Base-by-base conservation (phyloP, 2,888 invertebrate genomes). In the Campoletis raptor region DNA sequence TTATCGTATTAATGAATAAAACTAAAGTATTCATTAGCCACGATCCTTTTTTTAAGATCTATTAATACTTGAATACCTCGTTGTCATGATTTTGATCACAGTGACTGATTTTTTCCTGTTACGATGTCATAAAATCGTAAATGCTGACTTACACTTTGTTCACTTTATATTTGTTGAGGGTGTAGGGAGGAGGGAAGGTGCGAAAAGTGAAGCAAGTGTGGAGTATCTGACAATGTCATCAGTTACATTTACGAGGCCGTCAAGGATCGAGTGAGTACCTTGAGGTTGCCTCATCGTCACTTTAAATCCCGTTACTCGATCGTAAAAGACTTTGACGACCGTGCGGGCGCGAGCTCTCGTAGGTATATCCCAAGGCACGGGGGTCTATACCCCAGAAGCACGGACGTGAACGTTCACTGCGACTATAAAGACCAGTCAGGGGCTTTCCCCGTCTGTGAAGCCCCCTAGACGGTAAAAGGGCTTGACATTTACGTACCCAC, bases 281-380 rank as follows among this genome's bases (percentile, higher is more conserved):
- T 93, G 94, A 93, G 94, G 94, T 94, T 94, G 94, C 94, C 94
- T 94, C 94, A 94, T 94, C 94, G 94, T 94, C 94, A 93, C 94
- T 94, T 94, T 94, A 94, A 94, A 94, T 94, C 94, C 94, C 93
- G 94, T 94, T 93, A 94, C 93, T 90, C 92, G 94, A 92, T 94
- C 94, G 94, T 94, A 94, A 94, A 94, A 94, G 93, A 92, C 93
- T 94, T 94, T 94, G 94, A 94, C 94, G 94, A 94, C 94, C 94
- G 93, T 89, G 92, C 93, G 30, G 61, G 48, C 76, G 73, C 81
- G 66, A 91, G 86, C 36, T 24, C 45, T 74, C 76, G 81, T 69
- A 79, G 87, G 84, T 87, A 86, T 83, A 87, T 85, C 82, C 82
- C 76, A 70, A 70, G 84, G 57, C 61, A 76, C 74, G 72, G 85